phyloP scores from a whole-genome alignment of 2,113 vertebrate species.

The Apistogramma diplotaenia region DNA sequence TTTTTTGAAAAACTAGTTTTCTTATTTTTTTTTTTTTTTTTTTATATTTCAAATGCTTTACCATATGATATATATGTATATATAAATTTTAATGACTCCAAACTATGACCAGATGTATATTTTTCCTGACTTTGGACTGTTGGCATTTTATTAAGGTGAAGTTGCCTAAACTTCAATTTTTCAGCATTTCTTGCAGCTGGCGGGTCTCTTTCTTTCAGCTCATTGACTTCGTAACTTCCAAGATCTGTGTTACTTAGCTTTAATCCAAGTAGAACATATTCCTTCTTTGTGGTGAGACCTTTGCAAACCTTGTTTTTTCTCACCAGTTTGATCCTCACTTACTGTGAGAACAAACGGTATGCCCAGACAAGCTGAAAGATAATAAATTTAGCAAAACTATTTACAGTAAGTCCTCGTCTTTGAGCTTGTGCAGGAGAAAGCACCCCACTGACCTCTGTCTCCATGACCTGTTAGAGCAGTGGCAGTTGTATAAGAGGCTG shows the following conservation, averaged over 20 bases:
- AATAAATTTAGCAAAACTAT: constrained; percentile 45
- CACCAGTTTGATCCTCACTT: constrained; percentile 11
- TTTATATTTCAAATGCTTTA: not conserved
- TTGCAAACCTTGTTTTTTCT: constrained; percentile 17
- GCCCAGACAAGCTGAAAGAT: constrained; percentile 32
- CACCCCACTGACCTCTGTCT: constrained; percentile 31
- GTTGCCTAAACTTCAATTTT: not conserved
- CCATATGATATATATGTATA: not conserved
- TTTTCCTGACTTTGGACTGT: not conserved
- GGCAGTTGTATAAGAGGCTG: constrained; percentile 28
- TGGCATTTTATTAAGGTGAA: not conserved
- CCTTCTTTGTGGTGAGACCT: constrained; percentile 2
- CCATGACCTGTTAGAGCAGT: constrained; percentile 31
- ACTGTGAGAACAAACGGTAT: constrained; percentile 43
- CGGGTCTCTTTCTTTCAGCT: constrained; percentile 16
- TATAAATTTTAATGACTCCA: not conserved
- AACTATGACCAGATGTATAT: not conserved
- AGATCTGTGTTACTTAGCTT: constrained; percentile 20
- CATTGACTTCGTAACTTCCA: constrained; percentile 9
- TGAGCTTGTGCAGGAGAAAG: constrained; percentile 30
- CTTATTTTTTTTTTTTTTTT: too few relatives aligned
- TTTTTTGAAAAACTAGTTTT: too few relatives aligned
- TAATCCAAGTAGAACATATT: constrained; percentile 26
- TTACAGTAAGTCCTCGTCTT: constrained; percentile 25
- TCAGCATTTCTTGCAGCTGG: constrained; percentile 10